A percentile compares a stretch with the other conserved stretches of the same genome.
These are phyloP conservation scores for Antechinus stuartii DNA, from an alignment of 2,113 vertebrate species.

Conservation along the genomic window DNA sequence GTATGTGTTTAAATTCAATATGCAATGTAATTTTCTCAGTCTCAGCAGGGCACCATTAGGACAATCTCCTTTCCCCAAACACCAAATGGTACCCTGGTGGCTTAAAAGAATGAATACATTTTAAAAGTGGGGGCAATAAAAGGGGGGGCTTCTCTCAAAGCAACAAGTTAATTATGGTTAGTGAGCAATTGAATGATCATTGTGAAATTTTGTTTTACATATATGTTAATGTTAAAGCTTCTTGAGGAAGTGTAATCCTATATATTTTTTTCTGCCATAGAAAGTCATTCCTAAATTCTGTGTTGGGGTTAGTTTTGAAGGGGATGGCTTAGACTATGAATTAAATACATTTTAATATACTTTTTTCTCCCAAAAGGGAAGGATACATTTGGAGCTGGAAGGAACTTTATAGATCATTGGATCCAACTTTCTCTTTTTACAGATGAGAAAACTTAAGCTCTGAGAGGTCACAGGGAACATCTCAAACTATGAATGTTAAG, in stretches of 20 bases:
- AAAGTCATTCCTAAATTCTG: neutral
- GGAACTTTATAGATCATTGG: neutral
- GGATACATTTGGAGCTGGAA: neutral
- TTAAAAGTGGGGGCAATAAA: neutral
- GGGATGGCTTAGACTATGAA: constrained; percentile 19
- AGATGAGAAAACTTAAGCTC: neutral
- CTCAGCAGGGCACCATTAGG: neutral
- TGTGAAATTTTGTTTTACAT: neutral
- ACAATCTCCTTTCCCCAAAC: neutral
- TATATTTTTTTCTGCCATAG: neutral
- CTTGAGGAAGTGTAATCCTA: neutral
- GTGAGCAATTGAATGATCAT: neutral
- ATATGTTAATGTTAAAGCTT: neutral
- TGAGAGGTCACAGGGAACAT: neutral
- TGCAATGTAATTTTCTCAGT: neutral
- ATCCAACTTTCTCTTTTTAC: neutral
- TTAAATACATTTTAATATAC: constrained; percentile 2
- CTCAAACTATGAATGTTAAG: neutral
- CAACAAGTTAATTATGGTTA: neutral
- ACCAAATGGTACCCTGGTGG: neutral
- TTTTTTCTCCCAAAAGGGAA: neutral
- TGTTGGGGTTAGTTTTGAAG: neutral
- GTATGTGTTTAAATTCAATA: neutral
- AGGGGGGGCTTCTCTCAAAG: too few relatives aligned
- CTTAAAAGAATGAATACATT: neutral